A percentile compares a stretch with the other conserved stretches of the same genome.
phyloP scores from a whole-genome alignment of 2,113 vertebrate genomes.

The Megaceryle torquata region DNA sequence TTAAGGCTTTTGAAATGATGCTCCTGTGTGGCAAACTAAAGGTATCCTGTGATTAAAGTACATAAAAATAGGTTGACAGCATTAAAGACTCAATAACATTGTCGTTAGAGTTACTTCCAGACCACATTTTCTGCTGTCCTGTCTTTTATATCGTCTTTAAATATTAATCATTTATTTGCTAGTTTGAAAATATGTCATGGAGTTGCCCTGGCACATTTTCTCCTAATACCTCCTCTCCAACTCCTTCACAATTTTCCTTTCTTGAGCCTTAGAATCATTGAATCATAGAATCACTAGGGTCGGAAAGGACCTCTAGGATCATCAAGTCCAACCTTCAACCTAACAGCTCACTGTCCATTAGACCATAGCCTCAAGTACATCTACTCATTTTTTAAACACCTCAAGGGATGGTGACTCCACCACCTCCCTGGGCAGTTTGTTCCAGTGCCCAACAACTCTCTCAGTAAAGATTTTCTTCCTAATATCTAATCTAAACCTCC shows the following conservation, averaged over 20 bases:
- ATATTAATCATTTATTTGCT: conserved; percentile 70
- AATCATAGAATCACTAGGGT: too few species aligned
- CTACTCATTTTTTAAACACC: too few species aligned
- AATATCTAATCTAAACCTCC: too few species aligned
- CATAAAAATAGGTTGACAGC: conserved; percentile 49
- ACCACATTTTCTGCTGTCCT: conserved; percentile 53
- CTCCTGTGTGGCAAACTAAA: conserved; percentile 26
- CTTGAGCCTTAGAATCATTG: background rate
- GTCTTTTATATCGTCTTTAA: conserved; percentile 71
- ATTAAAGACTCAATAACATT: conserved; percentile 66
- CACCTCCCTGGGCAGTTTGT: too few species aligned
- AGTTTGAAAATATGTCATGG: conserved; percentile 14
- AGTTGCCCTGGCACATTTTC: background rate
- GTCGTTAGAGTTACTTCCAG: conserved; percentile 37
- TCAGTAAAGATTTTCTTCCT: too few species aligned
- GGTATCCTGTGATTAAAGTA: conserved; percentile 46
- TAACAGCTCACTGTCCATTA: too few species aligned
- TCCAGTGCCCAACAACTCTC: too few species aligned
- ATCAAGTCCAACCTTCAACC: too few species aligned
- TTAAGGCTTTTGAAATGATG: conserved; percentile 50
- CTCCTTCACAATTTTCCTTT: background rate
- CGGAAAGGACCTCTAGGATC: too few species aligned
- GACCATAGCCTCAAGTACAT: too few species aligned
- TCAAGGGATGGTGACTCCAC: too few species aligned
- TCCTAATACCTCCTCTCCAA: background rate